phyloP scores from a whole-genome alignment of 2,888 invertebrate species.

The Apamea anceps region DNA sequence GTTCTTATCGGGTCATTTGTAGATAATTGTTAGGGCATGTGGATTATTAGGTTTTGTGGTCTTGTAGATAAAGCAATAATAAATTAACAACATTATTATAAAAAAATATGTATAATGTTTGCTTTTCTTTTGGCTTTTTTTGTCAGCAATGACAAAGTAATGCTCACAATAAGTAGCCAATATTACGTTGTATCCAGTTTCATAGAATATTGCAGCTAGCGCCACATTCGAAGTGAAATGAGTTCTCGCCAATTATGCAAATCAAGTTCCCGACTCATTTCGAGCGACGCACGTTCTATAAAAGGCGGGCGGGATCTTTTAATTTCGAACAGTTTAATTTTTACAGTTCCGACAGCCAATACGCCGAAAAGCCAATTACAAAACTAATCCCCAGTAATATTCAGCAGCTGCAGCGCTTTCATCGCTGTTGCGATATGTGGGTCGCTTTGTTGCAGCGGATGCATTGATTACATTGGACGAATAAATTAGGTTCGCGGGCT shows the following conservation, averaged over 20 bases:
- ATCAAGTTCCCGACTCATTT: background rate
- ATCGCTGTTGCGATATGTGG: conserved; percentile 1
- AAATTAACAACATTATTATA: no score
- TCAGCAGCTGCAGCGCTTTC: conserved; percentile 34
- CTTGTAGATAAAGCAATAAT: background rate
- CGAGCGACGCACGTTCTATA: background rate
- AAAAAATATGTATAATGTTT: no score
- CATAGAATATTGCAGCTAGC: background rate
- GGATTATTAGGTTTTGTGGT: background rate
- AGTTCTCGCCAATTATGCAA: background rate
- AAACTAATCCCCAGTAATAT: conserved; percentile 31
- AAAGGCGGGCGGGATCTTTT: background rate
- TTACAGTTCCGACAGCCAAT: background rate
- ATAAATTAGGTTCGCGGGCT: conserved; percentile 32
- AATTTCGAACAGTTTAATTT: conserved; percentile 25
- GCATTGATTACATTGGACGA: conserved; percentile 39
- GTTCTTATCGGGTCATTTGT: background rate
- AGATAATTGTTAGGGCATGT: background rate
- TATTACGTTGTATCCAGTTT: background rate
- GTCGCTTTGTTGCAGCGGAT: conserved; percentile 35
- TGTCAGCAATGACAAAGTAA: background rate
- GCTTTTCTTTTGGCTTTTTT: background rate
- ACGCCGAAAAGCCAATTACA: conserved; percentile 45
- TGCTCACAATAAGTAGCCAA: background rate
- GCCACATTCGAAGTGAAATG: background rate